Base-by-base conservation (phyloP, 2,888 invertebrate genomes). In the Tromatobia lineatoria region DNA sequence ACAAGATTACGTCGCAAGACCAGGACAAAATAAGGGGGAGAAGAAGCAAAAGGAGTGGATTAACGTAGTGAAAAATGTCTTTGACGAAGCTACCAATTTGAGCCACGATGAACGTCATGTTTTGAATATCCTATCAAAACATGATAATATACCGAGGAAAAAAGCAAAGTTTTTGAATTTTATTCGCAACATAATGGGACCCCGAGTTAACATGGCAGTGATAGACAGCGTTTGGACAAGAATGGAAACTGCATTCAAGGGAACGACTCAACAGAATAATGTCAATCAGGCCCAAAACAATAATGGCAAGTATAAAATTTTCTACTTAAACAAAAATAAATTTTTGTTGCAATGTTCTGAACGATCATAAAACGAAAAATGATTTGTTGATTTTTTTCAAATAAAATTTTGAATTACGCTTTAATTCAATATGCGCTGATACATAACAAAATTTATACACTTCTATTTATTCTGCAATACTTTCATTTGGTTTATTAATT, bases 41-140 rank as follows among this genome's bases (percentile, higher is more conserved):
- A 95, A 95, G 86, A 98, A 98, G 91, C 99, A 99, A 93, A 96
- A 96, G 90, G 95, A 95, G 69, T 99, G 98, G 98, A 94, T 96
- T 18, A 96, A 96, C 91, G 95, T 96, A 93, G 95, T 98, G 15
- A 95, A 96, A 81, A 94, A 95, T 25, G 96, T 97, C 6, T 93
- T 97, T 20, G 95, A 95, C 42, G 95, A 95, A 85, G 95, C 95
- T 57, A 92, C 93, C 42, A 94, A 94, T 89, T 94, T 96, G 29
- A 95, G 95, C 3, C 94, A 94, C 0, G 94, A 95, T 59, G 94
- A 96, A 18, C 94, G 95, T 69, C 94, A 94, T 77, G 94, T 97
- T 50, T 95, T 98, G 52, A 95, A 96, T 87, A 95, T 94, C 3
- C 95, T 98, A 69, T 95, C 96, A 74, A 95, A 95, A 73, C 95